Evolutionary conservation across 2,797 vertebrate genomes (phyloP), one percentile per base, ranked within the genome.

Genomic region (Pogonophryne albipinna): DNA sequence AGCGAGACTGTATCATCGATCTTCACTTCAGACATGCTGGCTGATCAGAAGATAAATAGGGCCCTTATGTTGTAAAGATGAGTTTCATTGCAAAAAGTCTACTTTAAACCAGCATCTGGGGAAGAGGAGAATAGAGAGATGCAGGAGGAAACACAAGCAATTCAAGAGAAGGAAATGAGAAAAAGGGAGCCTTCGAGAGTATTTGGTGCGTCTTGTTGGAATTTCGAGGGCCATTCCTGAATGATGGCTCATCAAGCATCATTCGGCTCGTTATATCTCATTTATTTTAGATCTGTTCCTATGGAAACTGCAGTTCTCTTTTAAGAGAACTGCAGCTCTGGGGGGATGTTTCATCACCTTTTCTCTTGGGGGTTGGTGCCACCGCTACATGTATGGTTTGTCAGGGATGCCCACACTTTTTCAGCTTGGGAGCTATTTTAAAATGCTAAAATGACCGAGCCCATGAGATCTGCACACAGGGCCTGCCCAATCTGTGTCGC

Each of bases 201-300:
- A 73, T 66, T 79, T 15, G 4, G 4, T 10, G 15, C 6, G 23
- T 79, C 79, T 89, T 78, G 82, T 88, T 84, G 80, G 87, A 91
- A 91, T 93, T 93, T 87, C 38, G 58, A 94, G 90, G 84, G 79
- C 81, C 85, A 74, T 92, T 90, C 73, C 83, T 80, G 83, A 91
- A 89, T 78, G 83, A 93, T 83, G 80, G 87, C 76, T 93, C 89
- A 92, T 93, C 91, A 89, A 79, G 85, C 81, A 64, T 76, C 66
- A 84, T 91, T 90, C 71, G 44, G 73, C 17, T 46, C 60, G 49
- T 87, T 80, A 81, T 66, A 74, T 90, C 83, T 94, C 93, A 94
- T 95, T 93, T 90, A 89, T 91, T 92, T 92, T 85, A 92, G 86
- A 94, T 85, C 80, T 69, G 94, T 94, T 95, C 88, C 95, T 92